Percentiles rank a stretch among this genome's conserved stretches.
Evolutionary conservation across 2,888 invertebrate species (phyloP).

Genomic region (Metopia argyrocephala): DNA sequence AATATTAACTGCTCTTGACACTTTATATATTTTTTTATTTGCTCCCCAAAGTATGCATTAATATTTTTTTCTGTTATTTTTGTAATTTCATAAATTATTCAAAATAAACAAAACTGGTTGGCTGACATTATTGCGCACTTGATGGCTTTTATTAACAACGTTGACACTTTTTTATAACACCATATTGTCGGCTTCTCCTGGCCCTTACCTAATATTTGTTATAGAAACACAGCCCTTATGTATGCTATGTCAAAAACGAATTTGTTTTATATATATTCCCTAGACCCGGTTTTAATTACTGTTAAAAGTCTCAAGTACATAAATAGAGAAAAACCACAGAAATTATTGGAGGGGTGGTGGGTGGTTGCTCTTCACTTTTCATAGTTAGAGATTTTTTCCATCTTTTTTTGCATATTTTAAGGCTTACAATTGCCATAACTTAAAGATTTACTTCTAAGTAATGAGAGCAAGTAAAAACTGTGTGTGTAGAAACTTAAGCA

Average conservation of each 20-base stretch:
- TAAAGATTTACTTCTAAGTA: neutral
- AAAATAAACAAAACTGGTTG: conserved; percentile 23
- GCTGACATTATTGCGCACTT: conserved; percentile 54
- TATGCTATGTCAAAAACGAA: neutral
- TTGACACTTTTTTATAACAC: neutral
- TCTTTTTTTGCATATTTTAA: neutral
- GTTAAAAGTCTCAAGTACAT: conserved; percentile 52
- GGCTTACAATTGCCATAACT: neutral
- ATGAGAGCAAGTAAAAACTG: conserved; percentile 5
- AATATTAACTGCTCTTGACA: conserved; percentile 10
- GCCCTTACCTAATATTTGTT: neutral
- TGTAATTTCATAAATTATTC: conserved; percentile 44
- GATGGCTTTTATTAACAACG: conserved; percentile 2
- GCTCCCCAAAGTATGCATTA: conserved; percentile 48
- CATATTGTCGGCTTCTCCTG: neutral
- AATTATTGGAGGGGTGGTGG: conserved; percentile 25
- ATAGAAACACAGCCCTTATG: conserved; percentile 1
- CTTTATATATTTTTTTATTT: conserved; percentile 37
- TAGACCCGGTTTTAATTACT: neutral
- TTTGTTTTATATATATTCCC: neutral
- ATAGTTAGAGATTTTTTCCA: neutral
- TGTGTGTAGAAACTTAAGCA: too few species aligned
- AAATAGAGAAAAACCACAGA: conserved; percentile 36
- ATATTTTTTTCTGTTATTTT: conserved; percentile 20
- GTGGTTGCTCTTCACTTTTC: neutral